These are phyloP conservation scores for Mystacornis crossleyi DNA, from an alignment of 2,113 vertebrate genomes.

Conservation along the genomic window DNA sequence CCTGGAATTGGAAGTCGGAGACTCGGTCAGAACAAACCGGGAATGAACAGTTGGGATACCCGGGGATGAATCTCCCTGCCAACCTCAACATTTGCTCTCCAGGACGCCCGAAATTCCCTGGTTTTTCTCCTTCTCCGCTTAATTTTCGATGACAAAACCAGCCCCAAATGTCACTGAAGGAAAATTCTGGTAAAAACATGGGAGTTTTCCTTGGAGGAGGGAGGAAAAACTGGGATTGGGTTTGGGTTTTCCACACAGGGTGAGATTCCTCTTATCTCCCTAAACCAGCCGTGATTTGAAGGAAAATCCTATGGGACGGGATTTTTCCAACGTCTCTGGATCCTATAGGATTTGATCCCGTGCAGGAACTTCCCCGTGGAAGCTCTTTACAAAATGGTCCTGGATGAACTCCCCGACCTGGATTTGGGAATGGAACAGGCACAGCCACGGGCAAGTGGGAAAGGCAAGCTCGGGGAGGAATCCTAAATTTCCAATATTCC, in stretches of 20 bases:
- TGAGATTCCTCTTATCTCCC: neutral
- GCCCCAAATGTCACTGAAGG: neutral
- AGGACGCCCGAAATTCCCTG: rapidly evolving
- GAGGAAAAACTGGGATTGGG: neutral
- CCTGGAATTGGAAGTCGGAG: neutral
- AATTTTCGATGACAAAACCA: neutral
- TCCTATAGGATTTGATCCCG: neutral
- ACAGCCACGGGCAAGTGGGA: neutral
- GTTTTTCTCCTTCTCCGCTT: neutral
- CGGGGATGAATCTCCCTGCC: neutral
- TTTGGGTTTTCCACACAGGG: neutral
- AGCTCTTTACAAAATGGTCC: rapidly evolving
- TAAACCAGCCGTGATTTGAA: too few species aligned
- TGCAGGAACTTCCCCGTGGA: neutral
- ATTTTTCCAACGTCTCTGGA: neutral
- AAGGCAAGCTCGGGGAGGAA: neutral
- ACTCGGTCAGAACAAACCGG: neutral
- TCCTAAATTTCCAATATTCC: neutral
- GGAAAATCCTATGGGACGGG: neutral
- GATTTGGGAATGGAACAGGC: neutral
- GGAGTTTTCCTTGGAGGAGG: neutral
- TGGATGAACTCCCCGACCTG: neutral
- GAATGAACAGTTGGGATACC: neutral
- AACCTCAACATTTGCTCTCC: neutral
- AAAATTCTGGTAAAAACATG: neutral